Percentiles rank a stretch among this genome's conserved stretches.
Conservation (phyloP, 2,888 invertebrate species). For the Sarcophaga caerulescens region DNA sequence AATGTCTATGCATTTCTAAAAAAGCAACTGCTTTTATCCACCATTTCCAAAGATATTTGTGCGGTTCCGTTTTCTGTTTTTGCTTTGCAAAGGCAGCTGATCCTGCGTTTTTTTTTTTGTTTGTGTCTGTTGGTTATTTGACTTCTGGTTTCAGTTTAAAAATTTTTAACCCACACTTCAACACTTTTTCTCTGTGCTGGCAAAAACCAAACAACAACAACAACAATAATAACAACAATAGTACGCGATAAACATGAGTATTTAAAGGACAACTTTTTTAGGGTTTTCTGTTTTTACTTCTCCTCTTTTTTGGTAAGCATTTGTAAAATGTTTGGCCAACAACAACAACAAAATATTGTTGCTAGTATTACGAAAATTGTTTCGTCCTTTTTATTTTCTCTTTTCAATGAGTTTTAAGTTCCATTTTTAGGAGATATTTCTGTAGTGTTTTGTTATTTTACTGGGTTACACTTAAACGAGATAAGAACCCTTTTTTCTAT, state of each 20-base stretch:
- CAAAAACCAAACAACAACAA: too few relatives aligned
- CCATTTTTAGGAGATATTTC: background rate
- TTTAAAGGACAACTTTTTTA: background rate
- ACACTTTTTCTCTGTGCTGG: too few relatives aligned
- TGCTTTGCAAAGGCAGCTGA: too few relatives aligned
- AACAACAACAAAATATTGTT: background rate
- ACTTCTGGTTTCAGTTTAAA: too few relatives aligned
- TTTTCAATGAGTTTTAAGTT: background rate
- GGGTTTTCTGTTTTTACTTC: background rate
- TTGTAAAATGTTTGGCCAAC: slow-evolving; percentile 7
- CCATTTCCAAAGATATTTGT: too few relatives aligned
- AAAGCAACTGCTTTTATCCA: too few relatives aligned
- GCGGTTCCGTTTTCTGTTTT: too few relatives aligned
- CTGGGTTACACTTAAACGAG: background rate
- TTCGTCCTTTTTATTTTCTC: background rate
- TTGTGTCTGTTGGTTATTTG: too few relatives aligned
- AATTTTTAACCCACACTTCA: too few relatives aligned
- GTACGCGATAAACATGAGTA: background rate
- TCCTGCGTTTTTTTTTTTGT: too few relatives aligned
- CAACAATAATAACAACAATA: too few relatives aligned
- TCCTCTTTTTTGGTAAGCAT: background rate
- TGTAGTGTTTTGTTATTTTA: background rate
- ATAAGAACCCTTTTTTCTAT: background rate
- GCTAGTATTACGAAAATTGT: background rate
- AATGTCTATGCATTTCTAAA: too few relatives aligned